Conservation (phyloP, 2,888 invertebrate species). For the Notocelia uddmanniana region DNA sequence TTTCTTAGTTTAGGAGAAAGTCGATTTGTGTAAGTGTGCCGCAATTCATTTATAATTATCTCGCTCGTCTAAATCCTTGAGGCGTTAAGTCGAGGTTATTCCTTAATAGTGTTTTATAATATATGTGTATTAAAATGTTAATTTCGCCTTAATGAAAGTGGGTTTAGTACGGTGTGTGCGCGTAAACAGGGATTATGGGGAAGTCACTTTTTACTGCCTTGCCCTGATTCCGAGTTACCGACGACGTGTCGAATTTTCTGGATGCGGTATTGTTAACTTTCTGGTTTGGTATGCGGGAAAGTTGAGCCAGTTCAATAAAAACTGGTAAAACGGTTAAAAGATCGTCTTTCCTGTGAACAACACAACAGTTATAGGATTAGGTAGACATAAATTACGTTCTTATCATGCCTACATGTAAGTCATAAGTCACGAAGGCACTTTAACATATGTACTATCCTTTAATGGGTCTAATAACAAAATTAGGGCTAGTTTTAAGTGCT, state of each 20-base stretch:
- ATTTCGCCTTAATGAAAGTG: constrained; percentile 81
- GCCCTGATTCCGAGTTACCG: constrained; percentile 69
- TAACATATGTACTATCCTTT: no score
- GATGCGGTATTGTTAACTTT: constrained; percentile 47
- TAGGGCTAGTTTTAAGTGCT: no score
- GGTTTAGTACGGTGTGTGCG: constrained; percentile 75
- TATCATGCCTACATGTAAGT: no score
- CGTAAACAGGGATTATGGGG: constrained; percentile 77
- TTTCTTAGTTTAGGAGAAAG: not conserved
- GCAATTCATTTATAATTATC: not conserved
- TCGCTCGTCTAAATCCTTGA: not conserved
- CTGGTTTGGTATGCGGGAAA: not conserved
- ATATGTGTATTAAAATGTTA: constrained; percentile 83
- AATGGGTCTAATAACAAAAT: no score
- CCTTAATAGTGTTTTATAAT: constrained; percentile 68
- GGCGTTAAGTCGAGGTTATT: constrained; percentile 2
- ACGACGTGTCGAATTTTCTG: constrained; percentile 48
- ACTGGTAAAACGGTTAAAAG: no score
- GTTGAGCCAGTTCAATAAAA: not conserved
- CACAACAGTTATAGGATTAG: no score
- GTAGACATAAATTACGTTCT: no score
- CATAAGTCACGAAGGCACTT: no score
- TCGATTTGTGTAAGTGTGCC: no score
- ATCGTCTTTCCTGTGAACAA: no score
- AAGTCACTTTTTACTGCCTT: constrained; percentile 75